Percentiles rank a stretch among this genome's conserved stretches.
phyloP scores from a whole-genome alignment of 1,140 invertebrate species.

The Plodia interpunctella region DNA sequence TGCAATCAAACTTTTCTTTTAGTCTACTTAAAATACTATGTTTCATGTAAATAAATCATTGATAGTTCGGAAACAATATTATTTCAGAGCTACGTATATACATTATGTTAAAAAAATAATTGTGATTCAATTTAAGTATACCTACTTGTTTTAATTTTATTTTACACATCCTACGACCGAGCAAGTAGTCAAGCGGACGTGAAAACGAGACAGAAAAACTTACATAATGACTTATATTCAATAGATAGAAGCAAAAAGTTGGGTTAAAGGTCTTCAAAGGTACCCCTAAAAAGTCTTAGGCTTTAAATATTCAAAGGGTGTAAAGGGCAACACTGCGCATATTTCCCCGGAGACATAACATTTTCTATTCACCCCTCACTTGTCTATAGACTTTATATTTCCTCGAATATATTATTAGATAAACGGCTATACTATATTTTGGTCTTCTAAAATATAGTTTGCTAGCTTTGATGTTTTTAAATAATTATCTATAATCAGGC shows the following conservation, averaged over 20 bases:
- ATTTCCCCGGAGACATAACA: constrained; percentile 51
- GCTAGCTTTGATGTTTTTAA: too few species aligned
- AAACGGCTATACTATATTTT: not conserved
- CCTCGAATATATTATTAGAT: not conserved
- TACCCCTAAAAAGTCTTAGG: constrained; percentile 17
- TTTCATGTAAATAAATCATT: too few species aligned
- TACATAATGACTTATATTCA: constrained; percentile 26
- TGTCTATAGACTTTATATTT: constrained; percentile 10
- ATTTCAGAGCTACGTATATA: too few species aligned
- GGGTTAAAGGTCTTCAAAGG: not conserved
- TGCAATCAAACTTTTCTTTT: constrained; percentile 14
- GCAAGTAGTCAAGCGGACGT: not conserved
- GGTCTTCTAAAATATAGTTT: too few species aligned
- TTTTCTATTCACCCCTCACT: constrained; percentile 28
- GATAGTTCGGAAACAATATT: too few species aligned
- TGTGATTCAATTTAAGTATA: too few species aligned
- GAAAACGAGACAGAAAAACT: not conserved
- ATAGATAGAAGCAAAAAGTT: constrained; percentile 18
- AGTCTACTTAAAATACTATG: too few species aligned
- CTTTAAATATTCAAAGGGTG: constrained; percentile 72
- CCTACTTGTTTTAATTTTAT: too few species aligned
- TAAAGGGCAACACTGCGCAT: constrained; percentile 65
- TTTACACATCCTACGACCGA: too few species aligned
- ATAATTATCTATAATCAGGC: too few species aligned
- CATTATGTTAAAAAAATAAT: too few species aligned